Base-by-base conservation (phyloP, 2,888 invertebrate genomes). In the Myopa tessellatipennis region DNA sequence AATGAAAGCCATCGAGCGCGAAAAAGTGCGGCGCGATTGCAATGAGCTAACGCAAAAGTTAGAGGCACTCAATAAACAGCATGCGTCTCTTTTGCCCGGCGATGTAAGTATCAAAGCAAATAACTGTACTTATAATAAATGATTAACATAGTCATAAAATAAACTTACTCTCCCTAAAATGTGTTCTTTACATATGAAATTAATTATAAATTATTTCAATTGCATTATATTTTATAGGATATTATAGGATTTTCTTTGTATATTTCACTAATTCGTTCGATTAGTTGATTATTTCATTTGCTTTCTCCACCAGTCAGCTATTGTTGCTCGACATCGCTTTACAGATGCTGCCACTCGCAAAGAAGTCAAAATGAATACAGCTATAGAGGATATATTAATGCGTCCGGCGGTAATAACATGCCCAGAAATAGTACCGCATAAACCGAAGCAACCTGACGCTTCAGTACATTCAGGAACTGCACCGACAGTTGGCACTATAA, bases 361-460 rank as follows among this genome's bases (percentile, higher is more conserved):
- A 65, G 91, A 92, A 81, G 87, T 88, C 72, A 89, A 90, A 78
- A 89, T 92, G 84, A 91, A 92, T 81, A 88, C 90, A 61, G 90
- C 89, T 0, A 88, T 91, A 79, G 90, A 91, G 80, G 89, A 90
- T 80, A 82, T 89, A 77, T 79, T 89, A 4, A 80, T 84, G 76
- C 84, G 86, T n/a, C 88, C 88, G 4, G 84, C 85, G 2, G 83
- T 89, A 14, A 87, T 89, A 18, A 89, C 89, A 0, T 88, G 88
- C 26, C 86, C 88, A 0, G 85, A 87, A 77, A 80, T 87, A 4
- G 71, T 78, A 36, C 16, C 5, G n/a, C 38, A 8, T 58, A 12
- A 58, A 14, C 58, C 77, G 7, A 34, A 58, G 60, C 55, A 16
- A 50, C 5, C 10, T 74, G 50, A 45, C 26, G 40, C 18, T 26